Percentiles rank a stretch among this genome's conserved stretches.
phyloP scores from a whole-genome alignment of 2,888 invertebrate species.

The Brachycybe producta region DNA sequence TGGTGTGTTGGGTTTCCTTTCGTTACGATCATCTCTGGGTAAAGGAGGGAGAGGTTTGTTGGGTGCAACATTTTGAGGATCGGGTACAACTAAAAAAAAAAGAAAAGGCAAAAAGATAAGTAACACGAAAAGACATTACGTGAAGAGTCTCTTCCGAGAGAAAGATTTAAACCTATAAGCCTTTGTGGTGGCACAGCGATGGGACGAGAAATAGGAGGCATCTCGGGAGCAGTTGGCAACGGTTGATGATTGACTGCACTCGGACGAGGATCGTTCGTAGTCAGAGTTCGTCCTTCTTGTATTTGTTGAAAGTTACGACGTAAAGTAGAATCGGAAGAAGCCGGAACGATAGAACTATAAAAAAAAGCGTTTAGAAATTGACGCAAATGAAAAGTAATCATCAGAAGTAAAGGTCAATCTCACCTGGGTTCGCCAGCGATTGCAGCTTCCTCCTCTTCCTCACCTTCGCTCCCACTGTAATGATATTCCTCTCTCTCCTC shows the following conservation, averaged over 20 bases:
- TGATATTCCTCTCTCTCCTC: conserved; percentile 30
- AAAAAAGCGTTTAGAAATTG: too few species aligned
- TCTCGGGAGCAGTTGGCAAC: conserved; percentile 5
- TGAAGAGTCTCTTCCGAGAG: background rate
- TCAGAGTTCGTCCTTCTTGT: conserved; percentile 44
- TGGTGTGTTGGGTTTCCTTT: conserved; percentile 30
- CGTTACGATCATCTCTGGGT: conserved; percentile 37
- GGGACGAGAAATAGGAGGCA: conserved; percentile 37
- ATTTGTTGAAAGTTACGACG: conserved; percentile 96
- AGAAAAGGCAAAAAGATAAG: too few species aligned
- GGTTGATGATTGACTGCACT: conserved; percentile 11
- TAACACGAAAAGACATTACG: too few species aligned
- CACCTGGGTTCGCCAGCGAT: conserved; percentile 82
- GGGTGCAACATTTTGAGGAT: conserved; percentile 65
- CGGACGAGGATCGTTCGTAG: conserved; percentile 18
- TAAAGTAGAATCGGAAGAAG: conserved; percentile 82
- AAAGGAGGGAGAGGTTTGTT: conserved; percentile 62
- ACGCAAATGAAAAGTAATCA: background rate
- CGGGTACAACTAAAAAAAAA: conserved; percentile 54
- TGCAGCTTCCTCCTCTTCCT: conserved; percentile 78
- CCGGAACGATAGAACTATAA: conserved; percentile 66
- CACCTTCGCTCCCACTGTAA: conserved; percentile 94
- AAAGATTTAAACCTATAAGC: conserved; percentile 54
- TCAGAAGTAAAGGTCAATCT: background rate
- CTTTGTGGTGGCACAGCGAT: conserved; percentile 74